These are phyloP conservation scores for Epizoanthus illoricatus DNA, from an alignment of 92 coral and sea anemone genomes.

Conservation along the genomic window DNA sequence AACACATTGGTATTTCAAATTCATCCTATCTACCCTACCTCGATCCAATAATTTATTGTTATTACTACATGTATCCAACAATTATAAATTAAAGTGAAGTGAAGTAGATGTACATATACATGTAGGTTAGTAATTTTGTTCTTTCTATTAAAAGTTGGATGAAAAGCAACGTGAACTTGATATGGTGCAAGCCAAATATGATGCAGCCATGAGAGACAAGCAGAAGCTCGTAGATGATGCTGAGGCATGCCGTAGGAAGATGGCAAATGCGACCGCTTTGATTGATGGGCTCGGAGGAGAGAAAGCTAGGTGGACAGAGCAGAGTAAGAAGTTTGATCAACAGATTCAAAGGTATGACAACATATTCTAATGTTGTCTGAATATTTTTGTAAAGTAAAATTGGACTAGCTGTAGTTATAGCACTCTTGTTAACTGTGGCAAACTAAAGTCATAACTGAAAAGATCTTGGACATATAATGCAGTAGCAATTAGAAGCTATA, in stretches of 20 bases:
- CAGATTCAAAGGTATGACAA: slow-evolving; percentile 86
- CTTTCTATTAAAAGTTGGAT: slow-evolving; percentile 56
- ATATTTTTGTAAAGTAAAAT: background rate
- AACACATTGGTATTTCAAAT: too few relatives aligned
- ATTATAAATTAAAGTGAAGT: too few relatives aligned
- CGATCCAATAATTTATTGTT: too few relatives aligned
- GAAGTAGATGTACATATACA: too few relatives aligned
- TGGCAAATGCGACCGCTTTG: slow-evolving; percentile 96
- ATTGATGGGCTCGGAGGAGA: slow-evolving; percentile 99
- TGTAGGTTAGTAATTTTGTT: background rate
- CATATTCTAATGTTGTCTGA: background rate
- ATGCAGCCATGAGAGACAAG: slow-evolving; percentile 94
- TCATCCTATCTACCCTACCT: too few relatives aligned
- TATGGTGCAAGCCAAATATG: slow-evolving; percentile 95
- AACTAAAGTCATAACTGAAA: too few relatives aligned
- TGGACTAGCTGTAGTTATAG: background rate
- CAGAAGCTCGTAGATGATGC: slow-evolving; percentile 96
- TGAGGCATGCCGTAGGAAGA: slow-evolving; percentile 97
- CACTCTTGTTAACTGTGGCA: background rate
- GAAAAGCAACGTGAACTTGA: slow-evolving; percentile 96
- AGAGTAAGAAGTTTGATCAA: slow-evolving; percentile 97
- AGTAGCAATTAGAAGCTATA: too few relatives aligned
- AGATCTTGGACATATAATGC: too few relatives aligned
- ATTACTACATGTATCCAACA: too few relatives aligned
- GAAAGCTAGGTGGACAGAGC: slow-evolving; percentile 97